Percentiles rank a stretch among this genome's conserved stretches.
phyloP scores from a whole-genome alignment of 2,113 vertebrate species.

The Phalacrocorax brasilianus region DNA sequence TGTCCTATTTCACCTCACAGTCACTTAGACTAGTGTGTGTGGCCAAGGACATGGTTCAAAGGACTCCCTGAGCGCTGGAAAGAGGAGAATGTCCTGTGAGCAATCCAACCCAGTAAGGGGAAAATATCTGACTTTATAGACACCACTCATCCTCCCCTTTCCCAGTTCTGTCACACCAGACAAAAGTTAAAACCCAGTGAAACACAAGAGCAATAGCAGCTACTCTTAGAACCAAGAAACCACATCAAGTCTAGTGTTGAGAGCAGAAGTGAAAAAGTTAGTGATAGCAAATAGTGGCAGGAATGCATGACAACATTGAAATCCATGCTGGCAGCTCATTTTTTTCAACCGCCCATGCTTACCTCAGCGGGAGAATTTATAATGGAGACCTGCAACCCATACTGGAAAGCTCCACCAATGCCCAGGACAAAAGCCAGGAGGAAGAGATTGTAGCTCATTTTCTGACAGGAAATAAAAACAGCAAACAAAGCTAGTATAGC shows the following conservation, averaged over 20 bases:
- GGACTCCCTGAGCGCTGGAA: not conserved
- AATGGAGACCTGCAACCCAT: constrained; percentile 79
- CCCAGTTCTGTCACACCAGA: not conserved
- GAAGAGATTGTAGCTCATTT: constrained; percentile 47
- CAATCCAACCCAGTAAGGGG: not conserved
- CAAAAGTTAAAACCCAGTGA: not conserved
- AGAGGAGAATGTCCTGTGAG: not conserved
- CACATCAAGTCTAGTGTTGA: not conserved
- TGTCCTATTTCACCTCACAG: not conserved
- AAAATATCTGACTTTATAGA: not conserved
- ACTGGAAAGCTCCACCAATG: constrained; percentile 83
- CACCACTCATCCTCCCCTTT: not conserved
- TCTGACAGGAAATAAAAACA: constrained; percentile 4
- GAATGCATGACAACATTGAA: not conserved
- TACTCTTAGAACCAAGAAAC: not conserved
- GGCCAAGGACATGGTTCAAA: not conserved
- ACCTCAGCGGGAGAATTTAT: constrained; percentile 81
- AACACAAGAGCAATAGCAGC: not conserved
- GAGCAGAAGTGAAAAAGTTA: not conserved
- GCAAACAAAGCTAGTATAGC: not conserved
- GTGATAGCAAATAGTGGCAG: not conserved
- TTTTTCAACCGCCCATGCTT: constrained; percentile 40
- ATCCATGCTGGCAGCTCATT: not conserved
- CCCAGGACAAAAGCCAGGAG: constrained; percentile 71
- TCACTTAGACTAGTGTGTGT: not conserved